Base-by-base conservation (phyloP, 2,888 invertebrate genomes). In the Caenorhabditis sulstoni region DNA sequence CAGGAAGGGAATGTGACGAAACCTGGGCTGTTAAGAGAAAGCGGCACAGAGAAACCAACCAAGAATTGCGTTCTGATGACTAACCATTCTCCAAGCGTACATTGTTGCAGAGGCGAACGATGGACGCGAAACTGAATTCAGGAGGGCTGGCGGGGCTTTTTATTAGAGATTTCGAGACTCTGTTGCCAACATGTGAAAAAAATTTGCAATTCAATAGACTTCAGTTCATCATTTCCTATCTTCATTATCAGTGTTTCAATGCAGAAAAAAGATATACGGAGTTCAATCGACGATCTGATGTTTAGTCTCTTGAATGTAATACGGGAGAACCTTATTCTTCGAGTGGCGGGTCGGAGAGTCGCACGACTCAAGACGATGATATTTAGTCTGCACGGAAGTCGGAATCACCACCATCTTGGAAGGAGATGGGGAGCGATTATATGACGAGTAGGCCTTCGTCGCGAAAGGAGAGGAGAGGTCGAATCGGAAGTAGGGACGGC, bases 401-500 rank as follows among this genome's bases (percentile, higher is more conserved):
- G 65, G 65, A 45, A 45, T 8, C 16, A 41, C 45, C n/a, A 44
- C 8, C 7, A 66, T 9, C 39, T 59, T 59, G 16, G 68, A 58
- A 12, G 68, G 59, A 3, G 68, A 68, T 16, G 68, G 68, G 16
- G 68, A 59, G 7, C 68, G 59, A 50, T 44, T 41, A 50, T 29
- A 16, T 11, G 58, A 50, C 0, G 58, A 67, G 16, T 50, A 29
- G 14, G 49, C 23, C 7, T 50, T 16, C 1, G 68, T 8, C 4
- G 12, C 20, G 20, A 57, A 41, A 1, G 57, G 41, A 8, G 39
- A 18, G 4, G 20, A 20, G 4, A 41, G 1, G 14, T 57, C 14
- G 18, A 20, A 39, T 39, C 22, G 39, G 41, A 41, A 41, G 7
- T 12, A 4, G 14, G 59, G 29, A 18, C 68, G 58, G 39, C 35